phyloP scores from a whole-genome alignment of 2,888 invertebrate genomes.

The Polymixis lichenea region DNA sequence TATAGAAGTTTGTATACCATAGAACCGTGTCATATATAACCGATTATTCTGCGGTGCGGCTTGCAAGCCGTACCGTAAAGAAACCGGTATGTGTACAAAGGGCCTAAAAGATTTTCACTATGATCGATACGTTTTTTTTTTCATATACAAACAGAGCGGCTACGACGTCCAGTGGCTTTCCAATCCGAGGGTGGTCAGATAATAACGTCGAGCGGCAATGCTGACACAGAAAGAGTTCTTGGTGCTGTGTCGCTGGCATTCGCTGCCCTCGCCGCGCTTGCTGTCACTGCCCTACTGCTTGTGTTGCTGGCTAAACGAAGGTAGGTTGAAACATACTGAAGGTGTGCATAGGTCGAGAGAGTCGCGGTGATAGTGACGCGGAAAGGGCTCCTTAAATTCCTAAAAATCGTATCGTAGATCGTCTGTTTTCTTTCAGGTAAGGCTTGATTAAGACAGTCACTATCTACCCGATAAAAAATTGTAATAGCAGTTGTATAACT shows the following conservation, averaged over 20 bases:
- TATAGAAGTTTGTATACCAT: neutral
- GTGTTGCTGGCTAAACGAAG: slow-evolving; percentile 84
- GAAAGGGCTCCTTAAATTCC: too few species aligned
- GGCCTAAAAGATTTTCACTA: neutral
- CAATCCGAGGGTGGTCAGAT: slow-evolving; percentile 81
- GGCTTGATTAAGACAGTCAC: too few species aligned
- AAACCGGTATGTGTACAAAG: neutral
- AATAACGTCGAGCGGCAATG: slow-evolving; percentile 68
- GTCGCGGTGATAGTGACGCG: too few species aligned
- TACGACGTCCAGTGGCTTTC: slow-evolving; percentile 85
- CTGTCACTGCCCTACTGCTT: slow-evolving; percentile 84
- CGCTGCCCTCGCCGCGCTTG: slow-evolving; percentile 85
- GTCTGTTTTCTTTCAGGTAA: too few species aligned
- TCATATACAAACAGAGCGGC: slow-evolving; percentile 76
- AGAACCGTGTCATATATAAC: neutral
- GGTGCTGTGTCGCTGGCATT: slow-evolving; percentile 87
- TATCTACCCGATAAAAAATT: too few species aligned
- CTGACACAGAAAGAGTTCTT: slow-evolving; percentile 83
- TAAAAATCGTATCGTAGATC: too few species aligned
- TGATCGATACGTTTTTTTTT: neutral
- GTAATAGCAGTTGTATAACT: too few species aligned
- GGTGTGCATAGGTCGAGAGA: too few species aligned
- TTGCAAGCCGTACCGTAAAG: neutral
- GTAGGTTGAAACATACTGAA: neutral
- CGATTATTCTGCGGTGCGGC: too few species aligned